Conservation (phyloP, 1,140 invertebrate genomes). For the Pseudobourletiella spinata region DNA sequence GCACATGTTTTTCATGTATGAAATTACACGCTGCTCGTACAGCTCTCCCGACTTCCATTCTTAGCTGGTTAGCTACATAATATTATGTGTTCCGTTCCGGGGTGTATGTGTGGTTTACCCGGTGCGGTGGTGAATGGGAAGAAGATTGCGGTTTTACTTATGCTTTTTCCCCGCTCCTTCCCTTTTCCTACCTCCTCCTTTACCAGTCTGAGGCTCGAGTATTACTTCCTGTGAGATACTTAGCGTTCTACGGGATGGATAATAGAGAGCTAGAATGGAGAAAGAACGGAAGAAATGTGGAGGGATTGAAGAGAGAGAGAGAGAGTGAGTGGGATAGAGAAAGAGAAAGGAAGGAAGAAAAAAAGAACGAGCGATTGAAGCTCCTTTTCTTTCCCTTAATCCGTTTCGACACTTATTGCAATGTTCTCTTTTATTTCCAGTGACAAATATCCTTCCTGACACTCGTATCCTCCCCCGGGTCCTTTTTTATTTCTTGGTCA, state of each 20-base stretch:
- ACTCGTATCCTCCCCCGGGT: slow-evolving; percentile 13
- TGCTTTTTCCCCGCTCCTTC: not conserved
- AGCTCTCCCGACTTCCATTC: too few species aligned
- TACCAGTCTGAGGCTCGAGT: too few species aligned
- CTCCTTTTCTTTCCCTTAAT: slow-evolving; percentile 20
- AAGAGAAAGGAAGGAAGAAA: not conserved
- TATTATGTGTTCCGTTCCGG: too few species aligned
- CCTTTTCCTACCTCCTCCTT: not conserved
- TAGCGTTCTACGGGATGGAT: too few species aligned
- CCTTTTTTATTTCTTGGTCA: slow-evolving; percentile 1
- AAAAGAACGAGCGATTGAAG: slow-evolving; percentile 5
- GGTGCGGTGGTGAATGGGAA: not conserved
- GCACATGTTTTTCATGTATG: too few species aligned
- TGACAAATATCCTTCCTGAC: slow-evolving; percentile 31
- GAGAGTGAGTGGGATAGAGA: slow-evolving; percentile 1
- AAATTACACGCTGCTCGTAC: too few species aligned
- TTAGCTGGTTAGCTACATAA: too few species aligned
- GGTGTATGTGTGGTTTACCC: not conserved
- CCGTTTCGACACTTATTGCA: slow-evolving; percentile 30
- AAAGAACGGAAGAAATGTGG: not conserved
- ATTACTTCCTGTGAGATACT: too few species aligned
- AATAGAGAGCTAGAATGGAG: too few species aligned
- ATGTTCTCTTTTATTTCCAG: slow-evolving; percentile 12
- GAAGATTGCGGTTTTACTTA: slow-evolving; percentile 11
- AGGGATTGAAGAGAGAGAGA: not conserved